Percentiles rank a stretch among this genome's conserved stretches.
Conservation (phyloP, 1,140 invertebrate species). For the Hestina assimilis region DNA sequence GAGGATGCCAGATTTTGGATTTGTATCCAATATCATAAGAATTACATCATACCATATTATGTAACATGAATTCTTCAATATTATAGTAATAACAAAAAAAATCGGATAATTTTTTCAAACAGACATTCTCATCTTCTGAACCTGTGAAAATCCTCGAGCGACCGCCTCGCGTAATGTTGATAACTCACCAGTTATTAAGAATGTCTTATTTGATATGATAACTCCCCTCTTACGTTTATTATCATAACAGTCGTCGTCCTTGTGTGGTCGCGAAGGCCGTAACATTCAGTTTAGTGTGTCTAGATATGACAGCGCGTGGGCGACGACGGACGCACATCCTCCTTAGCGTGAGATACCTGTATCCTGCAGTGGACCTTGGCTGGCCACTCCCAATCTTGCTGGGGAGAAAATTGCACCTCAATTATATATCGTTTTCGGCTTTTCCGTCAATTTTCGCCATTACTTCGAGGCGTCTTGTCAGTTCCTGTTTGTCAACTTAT, state of each 20-base stretch:
- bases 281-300: constrained; percentile 1
- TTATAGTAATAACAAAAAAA: too few species aligned
- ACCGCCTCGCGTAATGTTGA: too few species aligned
- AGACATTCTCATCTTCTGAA: too few species aligned
- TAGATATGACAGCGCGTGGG: constrained; percentile 13
- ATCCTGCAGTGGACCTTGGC: constrained; percentile 47
- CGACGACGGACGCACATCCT: constrained; percentile 63
- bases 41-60: too few species aligned
- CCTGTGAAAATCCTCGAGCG: too few species aligned
- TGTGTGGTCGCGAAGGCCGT: constrained; percentile 29
- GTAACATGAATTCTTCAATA: too few species aligned
- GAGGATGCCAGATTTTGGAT: too few species aligned
- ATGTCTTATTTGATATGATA: not conserved
- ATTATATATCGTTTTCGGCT: not conserved
- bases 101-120: too few species aligned
- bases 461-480: not conserved
- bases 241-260: not conserved
- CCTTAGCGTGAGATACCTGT: constrained; percentile 54
- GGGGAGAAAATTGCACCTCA: constrained; percentile 14
- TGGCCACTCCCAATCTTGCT: constrained; percentile 20
- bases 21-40: too few species aligned
- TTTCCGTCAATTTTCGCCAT: not conserved
- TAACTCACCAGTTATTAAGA: too few species aligned
- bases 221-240: not conserved
- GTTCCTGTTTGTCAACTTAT: not conserved